phyloP scores from a whole-genome alignment of 2,797 vertebrate genomes.

The Gadopsis bispinosus region DNA sequence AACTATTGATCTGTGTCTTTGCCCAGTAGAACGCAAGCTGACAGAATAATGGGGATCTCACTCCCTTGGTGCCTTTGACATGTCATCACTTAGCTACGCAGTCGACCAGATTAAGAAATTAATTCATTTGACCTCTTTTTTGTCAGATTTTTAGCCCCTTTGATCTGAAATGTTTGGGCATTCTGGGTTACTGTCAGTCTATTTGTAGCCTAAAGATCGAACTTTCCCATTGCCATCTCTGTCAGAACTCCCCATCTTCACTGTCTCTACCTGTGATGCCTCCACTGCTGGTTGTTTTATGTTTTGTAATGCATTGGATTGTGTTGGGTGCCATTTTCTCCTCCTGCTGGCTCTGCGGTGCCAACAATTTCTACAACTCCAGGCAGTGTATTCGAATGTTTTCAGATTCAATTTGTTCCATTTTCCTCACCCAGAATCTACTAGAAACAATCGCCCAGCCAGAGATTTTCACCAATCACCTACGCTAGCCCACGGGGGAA shows the following conservation, averaged over 20 bases:
- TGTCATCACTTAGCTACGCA: slow-evolving; percentile 44
- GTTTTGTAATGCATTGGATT: slow-evolving; percentile 37
- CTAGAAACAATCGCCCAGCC: slow-evolving; percentile 45
- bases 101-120: slow-evolving; percentile 35
- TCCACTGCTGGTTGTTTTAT: slow-evolving; percentile 32
- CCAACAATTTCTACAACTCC: slow-evolving; percentile 51
- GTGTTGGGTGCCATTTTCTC: slow-evolving; percentile 55
- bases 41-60: slow-evolving; percentile 23
- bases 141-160: background rate
- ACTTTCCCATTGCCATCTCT: slow-evolving; percentile 19
- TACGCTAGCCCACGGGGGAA: slow-evolving; percentile 28
- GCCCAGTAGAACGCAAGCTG: slow-evolving; percentile 18
- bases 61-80: slow-evolving; percentile 27
- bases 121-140: background rate
- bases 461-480: slow-evolving; percentile 47
- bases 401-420: slow-evolving; percentile 64
- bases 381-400: slow-evolving; percentile 56
- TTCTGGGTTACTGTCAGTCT: slow-evolving; percentile 8
- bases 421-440: slow-evolving; percentile 59
- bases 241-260: slow-evolving; percentile 18
- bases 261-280: slow-evolving; percentile 39
- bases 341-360: slow-evolving; percentile 40
- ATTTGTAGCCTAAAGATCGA: slow-evolving; percentile 35
- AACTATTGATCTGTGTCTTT: slow-evolving; percentile 48
- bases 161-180: background rate